Evolutionary conservation across 2,797 vertebrate genomes (phyloP), one percentile per base, ranked within the genome.

Genomic region (Paramormyrops hopkinsi): DNA sequence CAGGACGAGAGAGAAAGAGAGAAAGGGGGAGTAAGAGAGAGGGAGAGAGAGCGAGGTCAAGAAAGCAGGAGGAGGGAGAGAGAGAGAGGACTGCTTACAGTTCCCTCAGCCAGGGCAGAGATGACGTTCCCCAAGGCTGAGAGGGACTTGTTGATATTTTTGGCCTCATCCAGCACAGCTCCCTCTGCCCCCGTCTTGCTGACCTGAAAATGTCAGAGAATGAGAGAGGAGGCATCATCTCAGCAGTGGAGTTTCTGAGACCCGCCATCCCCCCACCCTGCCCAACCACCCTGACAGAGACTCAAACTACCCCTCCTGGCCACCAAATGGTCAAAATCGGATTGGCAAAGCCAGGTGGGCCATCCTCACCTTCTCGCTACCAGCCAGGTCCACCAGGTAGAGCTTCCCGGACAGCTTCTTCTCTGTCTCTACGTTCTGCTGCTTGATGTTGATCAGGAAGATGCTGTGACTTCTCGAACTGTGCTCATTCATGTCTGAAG

Each of bases 401-500:
- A 98, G 97, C 89, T 99, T 99, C 88, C 98, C 98, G 6, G 96
- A 96, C 91, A 98, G 97, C 50, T 99, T 98, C 94, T 98, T 98
- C 94, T 98, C 97, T 0, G 97, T 98, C 89, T 99, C 97, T 12
- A 98, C 93, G 25, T 99, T 98, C 91, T 99, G 97, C 94, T 98
- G 98, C 82, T 99, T 98, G 94, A 99, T 98, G 90, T 97, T 98
- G 91, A 98, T 98, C 92, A 98, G 95, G 95, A 99, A 99, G 93
- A 99, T 98, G 93, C 98, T 98, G 96, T 99, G 98, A 93, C 98
- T 98, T 93, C 98, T 97, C 33, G 97, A 99, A 94, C 98, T 98
- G 97, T 98, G 97, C 91, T 99, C 98, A 0, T 99, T 98, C 98
- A 98, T 99, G 91, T 99, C 98, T 98, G 90, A 17, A 93, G 0